Percentiles rank a stretch among this genome's conserved stretches.
These are phyloP conservation scores for Psettodes erumei DNA, from an alignment of 2,113 vertebrate species.

Conservation along the genomic window DNA sequence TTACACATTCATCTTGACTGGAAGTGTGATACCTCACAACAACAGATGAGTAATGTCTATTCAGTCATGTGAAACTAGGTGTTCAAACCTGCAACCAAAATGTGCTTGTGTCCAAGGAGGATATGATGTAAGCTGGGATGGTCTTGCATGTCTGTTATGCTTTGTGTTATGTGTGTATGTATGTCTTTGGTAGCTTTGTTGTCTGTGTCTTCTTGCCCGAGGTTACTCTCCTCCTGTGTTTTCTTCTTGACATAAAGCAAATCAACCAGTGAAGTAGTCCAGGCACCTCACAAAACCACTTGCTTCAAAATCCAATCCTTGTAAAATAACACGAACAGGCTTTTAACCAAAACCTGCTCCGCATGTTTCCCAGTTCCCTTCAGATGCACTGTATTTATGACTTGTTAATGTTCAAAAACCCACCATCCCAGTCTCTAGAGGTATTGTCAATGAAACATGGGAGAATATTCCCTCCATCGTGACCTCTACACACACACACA, in stretches of 20 bases:
- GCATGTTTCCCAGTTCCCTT: slow-evolving; percentile 36
- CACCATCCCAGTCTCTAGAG: slow-evolving; percentile 44
- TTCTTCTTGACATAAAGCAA: slow-evolving; percentile 17
- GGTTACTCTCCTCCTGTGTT: slow-evolving; percentile 28
- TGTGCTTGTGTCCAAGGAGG: neutral
- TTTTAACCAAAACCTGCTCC: slow-evolving; percentile 19
- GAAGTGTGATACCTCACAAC: slow-evolving; percentile 14
- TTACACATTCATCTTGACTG: slow-evolving; percentile 8
- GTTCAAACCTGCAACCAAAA: slow-evolving; percentile 25
- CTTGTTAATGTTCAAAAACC: slow-evolving; percentile 43
- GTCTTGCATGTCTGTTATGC: slow-evolving; percentile 27
- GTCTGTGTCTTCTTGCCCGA: slow-evolving; percentile 17
- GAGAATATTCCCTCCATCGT: slow-evolving; percentile 69
- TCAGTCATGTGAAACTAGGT: slow-evolving; percentile 29
- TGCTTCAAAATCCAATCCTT: slow-evolving; percentile 3
- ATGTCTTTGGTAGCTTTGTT: slow-evolving; percentile 33
- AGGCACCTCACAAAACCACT: slow-evolving; percentile 15
- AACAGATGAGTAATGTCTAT: slow-evolving; percentile 36
- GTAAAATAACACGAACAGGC: neutral
- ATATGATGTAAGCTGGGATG: slow-evolving; percentile 35
- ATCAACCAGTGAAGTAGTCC: slow-evolving; percentile 7
- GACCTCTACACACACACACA: no score
- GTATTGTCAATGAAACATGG: slow-evolving; percentile 71
- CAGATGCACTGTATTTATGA: slow-evolving; percentile 33
- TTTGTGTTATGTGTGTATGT: no score